These are phyloP conservation scores for Hypena proboscidalis DNA, from an alignment of 2,888 invertebrate species.

Conservation along the genomic window DNA sequence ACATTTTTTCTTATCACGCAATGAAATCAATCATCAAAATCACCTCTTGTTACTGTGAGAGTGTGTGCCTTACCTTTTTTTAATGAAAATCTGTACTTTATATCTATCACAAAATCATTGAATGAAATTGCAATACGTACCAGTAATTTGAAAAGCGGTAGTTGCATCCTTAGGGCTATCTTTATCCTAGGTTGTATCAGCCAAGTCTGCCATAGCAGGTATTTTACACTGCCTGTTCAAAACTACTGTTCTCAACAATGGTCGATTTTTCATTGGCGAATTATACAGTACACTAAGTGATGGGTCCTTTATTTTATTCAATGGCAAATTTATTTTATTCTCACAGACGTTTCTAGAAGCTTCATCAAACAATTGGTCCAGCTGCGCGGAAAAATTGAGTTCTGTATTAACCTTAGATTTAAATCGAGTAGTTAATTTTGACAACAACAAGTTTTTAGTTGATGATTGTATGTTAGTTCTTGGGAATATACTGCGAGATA, in stretches of 20 bases:
- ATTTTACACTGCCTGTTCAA: constrained; percentile 55
- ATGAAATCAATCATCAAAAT: too few relatives aligned
- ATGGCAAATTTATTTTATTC: constrained; percentile 42
- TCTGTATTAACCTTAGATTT: constrained; percentile 59
- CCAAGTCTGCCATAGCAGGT: constrained; percentile 33
- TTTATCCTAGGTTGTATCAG: constrained; percentile 31
- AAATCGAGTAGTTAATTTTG: constrained; percentile 63
- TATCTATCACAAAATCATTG: too few relatives aligned
- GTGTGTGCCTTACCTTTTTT: too few relatives aligned
- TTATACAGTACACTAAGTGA: constrained; percentile 62
- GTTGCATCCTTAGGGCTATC: constrained; percentile 62
- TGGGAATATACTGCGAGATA: constrained; percentile 68
- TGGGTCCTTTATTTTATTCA: constrained; percentile 48
- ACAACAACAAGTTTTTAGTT: constrained; percentile 59
- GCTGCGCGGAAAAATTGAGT: constrained; percentile 70
- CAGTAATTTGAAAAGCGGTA: constrained; percentile 73
- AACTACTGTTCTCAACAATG: constrained; percentile 68
- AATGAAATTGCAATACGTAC: constrained; percentile 45
- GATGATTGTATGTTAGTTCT: constrained; percentile 64
- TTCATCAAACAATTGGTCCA: constrained; percentile 65
- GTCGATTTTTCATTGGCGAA: constrained; percentile 62
- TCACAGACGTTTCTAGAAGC: constrained; percentile 23
- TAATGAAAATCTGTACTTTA: too few relatives aligned
- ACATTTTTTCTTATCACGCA: not conserved
- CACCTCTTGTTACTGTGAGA: too few relatives aligned